These are phyloP conservation scores for Lophura swinhoii DNA, from an alignment of 2,797 vertebrate species.

Conservation along the genomic window DNA sequence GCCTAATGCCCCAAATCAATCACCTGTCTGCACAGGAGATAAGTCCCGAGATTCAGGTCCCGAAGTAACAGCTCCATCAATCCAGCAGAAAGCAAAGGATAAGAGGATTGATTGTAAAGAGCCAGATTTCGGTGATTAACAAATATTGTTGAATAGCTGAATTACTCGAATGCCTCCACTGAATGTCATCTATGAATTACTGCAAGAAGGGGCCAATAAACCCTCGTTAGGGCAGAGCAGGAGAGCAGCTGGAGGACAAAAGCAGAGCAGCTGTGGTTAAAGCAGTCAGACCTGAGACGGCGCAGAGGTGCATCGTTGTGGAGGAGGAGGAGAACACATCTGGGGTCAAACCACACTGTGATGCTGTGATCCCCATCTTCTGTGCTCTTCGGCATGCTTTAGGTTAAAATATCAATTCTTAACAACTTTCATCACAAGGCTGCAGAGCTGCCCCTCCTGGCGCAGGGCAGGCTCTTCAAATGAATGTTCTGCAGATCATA, in stretches of 20 bases:
- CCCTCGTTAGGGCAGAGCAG: neutral
- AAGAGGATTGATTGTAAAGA: conserved; percentile 54
- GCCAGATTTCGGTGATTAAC: conserved; percentile 29
- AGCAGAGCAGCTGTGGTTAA: neutral
- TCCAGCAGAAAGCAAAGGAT: conserved; percentile 40
- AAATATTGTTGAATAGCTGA: conserved; percentile 19
- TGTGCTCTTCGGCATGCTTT: neutral
- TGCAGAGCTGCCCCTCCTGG: neutral
- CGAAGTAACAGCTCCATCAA: conserved; percentile 45
- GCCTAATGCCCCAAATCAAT: conserved; percentile 58
- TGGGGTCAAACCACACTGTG: neutral
- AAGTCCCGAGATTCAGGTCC: neutral
- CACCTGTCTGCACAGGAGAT: conserved; percentile 40
- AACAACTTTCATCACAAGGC: neutral
- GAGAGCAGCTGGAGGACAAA: neutral
- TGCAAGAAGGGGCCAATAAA: neutral
- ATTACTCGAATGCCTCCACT: conserved; percentile 30
- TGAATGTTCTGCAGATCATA: neutral
- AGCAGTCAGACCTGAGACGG: neutral
- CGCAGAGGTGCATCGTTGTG: neutral
- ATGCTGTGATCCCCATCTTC: neutral
- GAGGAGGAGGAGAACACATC: neutral
- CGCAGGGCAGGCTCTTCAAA: neutral
- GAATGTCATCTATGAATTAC: neutral
- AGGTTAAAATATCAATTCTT: neutral